Conservation (phyloP, 2,888 invertebrate genomes). For the Clistopyga incitator region DNA sequence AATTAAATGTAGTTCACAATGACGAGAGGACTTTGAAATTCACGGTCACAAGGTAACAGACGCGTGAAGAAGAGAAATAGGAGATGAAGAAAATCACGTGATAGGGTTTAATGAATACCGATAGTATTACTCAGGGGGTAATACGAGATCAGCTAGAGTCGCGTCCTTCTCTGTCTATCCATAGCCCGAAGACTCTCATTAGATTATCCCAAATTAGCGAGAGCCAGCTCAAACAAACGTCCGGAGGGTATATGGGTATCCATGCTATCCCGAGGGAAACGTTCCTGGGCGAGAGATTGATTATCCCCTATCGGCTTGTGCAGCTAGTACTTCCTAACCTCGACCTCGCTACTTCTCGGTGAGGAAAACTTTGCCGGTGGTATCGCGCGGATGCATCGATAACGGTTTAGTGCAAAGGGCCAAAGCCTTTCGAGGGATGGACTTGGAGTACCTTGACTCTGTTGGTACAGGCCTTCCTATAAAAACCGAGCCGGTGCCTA, state of each 20-base stretch:
- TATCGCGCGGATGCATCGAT: conserved; percentile 61
- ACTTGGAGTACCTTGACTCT: conserved; percentile 66
- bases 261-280: conserved; percentile 51
- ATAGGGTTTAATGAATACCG: conserved; percentile 11
- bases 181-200: conserved; percentile 75
- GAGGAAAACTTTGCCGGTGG: conserved; percentile 59
- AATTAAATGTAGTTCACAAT: neutral
- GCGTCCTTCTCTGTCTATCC: conserved; percentile 54
- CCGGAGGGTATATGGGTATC: neutral
- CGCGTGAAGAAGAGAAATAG: neutral
- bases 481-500: conserved; percentile 49
- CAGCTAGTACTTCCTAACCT: conserved; percentile 74
- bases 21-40: neutral
- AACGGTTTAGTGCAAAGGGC: conserved; percentile 55
- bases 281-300: conserved; percentile 77
- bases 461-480: conserved; percentile 39
- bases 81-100: neutral
- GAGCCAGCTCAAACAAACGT: conserved; percentile 53
- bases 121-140: conserved; percentile 24
- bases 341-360: conserved; percentile 40
- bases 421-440: conserved; percentile 39
- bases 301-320: conserved; percentile 82
- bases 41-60: neutral
- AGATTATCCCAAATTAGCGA: conserved; percentile 81
- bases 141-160: conserved; percentile 20